Evolutionary conservation across 2,113 vertebrate genomes (phyloP).

Genomic region (Lipotes vexillifer): DNA sequence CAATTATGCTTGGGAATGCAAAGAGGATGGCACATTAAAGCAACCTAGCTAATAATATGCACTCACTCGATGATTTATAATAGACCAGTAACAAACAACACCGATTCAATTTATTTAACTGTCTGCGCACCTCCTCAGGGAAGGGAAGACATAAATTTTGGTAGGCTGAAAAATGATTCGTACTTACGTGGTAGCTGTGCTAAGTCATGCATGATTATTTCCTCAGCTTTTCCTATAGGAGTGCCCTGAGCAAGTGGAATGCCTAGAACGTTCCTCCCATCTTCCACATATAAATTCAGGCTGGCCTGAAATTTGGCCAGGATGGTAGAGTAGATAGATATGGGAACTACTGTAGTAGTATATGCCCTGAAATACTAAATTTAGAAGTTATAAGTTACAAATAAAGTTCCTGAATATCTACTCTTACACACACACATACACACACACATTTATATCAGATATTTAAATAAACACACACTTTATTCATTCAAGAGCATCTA

Average conservation of each 20-base stretch:
- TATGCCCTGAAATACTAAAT: neutral
- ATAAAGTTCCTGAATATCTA: neutral
- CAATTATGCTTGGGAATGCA: neutral
- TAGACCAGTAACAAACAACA: neutral
- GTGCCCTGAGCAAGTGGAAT: neutral
- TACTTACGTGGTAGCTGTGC: neutral
- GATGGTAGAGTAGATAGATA: neutral
- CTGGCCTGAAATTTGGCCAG: neutral
- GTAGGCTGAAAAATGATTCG: conserved; percentile 27
- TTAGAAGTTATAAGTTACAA: neutral
- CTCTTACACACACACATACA: neutral
- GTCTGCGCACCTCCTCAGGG: neutral
- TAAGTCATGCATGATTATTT: conserved; percentile 12
- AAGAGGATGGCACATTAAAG: neutral
- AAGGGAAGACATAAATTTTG: neutral
- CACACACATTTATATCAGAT: neutral
- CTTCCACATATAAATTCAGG: neutral
- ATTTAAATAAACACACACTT: conserved; percentile 32
- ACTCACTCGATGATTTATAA: conserved; percentile 10
- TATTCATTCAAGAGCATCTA: neutral
- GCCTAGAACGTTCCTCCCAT: neutral
- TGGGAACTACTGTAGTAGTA: neutral
- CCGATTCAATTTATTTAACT: conserved; percentile 18
- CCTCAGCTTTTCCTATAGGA: neutral
- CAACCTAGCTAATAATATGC: neutral